These are phyloP conservation scores for Mormyrops boulengeri DNA, from an alignment of 2,797 vertebrate species.

Conservation along the genomic window DNA sequence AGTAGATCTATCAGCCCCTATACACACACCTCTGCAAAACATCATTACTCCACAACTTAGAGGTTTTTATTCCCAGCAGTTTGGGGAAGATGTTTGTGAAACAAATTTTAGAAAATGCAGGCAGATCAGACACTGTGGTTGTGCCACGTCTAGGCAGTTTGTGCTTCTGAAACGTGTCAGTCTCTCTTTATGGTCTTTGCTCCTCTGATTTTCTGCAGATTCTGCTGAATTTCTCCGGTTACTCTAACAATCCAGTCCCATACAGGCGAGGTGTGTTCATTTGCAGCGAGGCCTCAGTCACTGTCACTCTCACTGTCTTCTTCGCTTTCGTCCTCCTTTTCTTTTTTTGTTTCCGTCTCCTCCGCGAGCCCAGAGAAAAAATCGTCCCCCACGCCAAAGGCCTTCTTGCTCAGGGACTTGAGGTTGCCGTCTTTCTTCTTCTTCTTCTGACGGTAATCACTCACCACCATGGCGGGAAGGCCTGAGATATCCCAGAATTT, in stretches of 20 bases:
- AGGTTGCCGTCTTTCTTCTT: constrained; percentile 75
- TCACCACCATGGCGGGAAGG: constrained; percentile 58
- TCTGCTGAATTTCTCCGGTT: not conserved
- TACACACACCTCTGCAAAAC: not conserved
- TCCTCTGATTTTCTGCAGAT: not conserved
- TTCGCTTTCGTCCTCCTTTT: constrained; percentile 28
- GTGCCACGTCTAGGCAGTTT: not conserved
- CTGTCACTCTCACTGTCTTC: constrained; percentile 46
- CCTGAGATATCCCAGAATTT: constrained; percentile 87
- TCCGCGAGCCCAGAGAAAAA: constrained; percentile 82
- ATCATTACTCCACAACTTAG: not conserved
- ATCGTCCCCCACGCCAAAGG: constrained; percentile 66
- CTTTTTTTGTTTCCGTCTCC: constrained; percentile 42
- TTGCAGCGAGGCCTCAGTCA: constrained; percentile 34
- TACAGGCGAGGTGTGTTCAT: too few species aligned
- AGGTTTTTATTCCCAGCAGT: not conserved
- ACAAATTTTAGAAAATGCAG: not conserved
- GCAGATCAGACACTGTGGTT: not conserved
- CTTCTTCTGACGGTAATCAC: constrained; percentile 79
- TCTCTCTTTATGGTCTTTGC: not conserved
- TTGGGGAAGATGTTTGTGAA: not conserved
- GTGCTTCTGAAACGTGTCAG: not conserved
- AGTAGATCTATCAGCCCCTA: not conserved
- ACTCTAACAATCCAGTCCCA: not conserved
- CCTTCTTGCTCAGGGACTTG: constrained; percentile 77